phyloP scores from a whole-genome alignment of 92 coral and sea anemone genomes.

The Ricordea florida region DNA sequence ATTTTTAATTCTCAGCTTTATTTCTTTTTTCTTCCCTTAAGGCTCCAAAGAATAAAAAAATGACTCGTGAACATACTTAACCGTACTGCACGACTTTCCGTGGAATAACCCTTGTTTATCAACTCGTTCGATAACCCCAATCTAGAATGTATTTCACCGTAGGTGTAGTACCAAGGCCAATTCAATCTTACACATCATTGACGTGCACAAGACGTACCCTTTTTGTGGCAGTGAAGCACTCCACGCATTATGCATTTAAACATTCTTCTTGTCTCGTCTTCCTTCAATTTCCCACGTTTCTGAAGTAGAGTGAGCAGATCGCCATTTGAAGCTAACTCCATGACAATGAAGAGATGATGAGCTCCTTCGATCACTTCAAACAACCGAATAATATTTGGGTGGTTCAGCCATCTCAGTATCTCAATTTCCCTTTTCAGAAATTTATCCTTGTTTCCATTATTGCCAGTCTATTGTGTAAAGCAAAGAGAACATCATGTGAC shows the following conservation, averaged over 20 bases:
- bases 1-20: too few species aligned
- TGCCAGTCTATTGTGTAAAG: too few species aligned
- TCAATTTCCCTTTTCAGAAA: slow-evolving; percentile 80
- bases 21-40: too few species aligned
- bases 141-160: too few species aligned
- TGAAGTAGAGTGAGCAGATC: slow-evolving; percentile 71
- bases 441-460: slow-evolving; percentile 12
- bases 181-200: background rate
- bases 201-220: slow-evolving; percentile 36
- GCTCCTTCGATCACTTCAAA: slow-evolving; percentile 74
- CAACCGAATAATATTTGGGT: slow-evolving; percentile 67
- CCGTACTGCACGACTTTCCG: too few species aligned
- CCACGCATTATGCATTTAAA: slow-evolving; percentile 70
- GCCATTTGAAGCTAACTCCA: slow-evolving; percentile 83
- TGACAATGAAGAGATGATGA: slow-evolving; percentile 66
- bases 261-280: slow-evolving; percentile 66
- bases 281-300: slow-evolving; percentile 43
- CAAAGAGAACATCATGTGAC: too few species aligned
- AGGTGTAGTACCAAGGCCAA: too few species aligned
- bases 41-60: too few species aligned
- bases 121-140: too few species aligned
- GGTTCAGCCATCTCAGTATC: slow-evolving; percentile 70
- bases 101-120: too few species aligned
- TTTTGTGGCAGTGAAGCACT: slow-evolving; percentile 71
- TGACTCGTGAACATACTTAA: too few species aligned